phyloP scores from a whole-genome alignment of 2,888 invertebrate species.

The Eueremaeus valkanovi region DNA sequence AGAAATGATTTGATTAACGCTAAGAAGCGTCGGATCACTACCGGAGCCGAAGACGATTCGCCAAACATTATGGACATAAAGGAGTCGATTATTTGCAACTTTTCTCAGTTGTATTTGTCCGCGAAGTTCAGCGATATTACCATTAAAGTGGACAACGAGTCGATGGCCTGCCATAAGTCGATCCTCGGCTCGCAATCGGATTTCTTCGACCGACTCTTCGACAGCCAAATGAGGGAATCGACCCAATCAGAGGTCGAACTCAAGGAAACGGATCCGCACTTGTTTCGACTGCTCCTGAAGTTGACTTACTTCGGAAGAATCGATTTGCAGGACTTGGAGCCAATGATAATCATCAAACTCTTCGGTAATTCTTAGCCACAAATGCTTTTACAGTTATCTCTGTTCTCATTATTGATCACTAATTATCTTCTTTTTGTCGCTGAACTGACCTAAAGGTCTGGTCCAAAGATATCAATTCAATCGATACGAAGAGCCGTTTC shows the following conservation, averaged over 20 bases:
- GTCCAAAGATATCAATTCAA: constrained; percentile 36
- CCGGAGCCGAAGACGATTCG: background rate
- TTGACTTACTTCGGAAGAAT: constrained; percentile 22
- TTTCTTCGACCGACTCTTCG: constrained; percentile 33
- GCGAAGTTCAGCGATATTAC: constrained; percentile 3
- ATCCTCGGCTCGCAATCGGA: constrained; percentile 24
- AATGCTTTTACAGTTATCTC: background rate
- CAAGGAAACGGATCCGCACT: constrained; percentile 33
- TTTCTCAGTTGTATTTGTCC: constrained; percentile 5
- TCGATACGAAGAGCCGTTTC: constrained; percentile 26
- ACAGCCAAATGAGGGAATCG: constrained; percentile 30
- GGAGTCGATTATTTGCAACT: constrained; percentile 17
- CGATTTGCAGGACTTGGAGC: background rate
- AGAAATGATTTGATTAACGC: background rate
- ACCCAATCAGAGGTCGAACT: background rate
- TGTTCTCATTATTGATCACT: background rate
- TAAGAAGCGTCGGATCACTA: background rate
- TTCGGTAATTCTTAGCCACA: background rate
- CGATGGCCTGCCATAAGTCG: constrained; percentile 26
- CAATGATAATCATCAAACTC: background rate
- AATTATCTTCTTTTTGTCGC: background rate
- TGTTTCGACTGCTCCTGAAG: constrained; percentile 25
- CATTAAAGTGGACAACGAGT: constrained; percentile 20
- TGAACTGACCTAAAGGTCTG: constrained; percentile 6
- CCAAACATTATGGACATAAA: background rate